Conservation (phyloP, 2,113 vertebrate species). For the Turdus rufiventris region DNA sequence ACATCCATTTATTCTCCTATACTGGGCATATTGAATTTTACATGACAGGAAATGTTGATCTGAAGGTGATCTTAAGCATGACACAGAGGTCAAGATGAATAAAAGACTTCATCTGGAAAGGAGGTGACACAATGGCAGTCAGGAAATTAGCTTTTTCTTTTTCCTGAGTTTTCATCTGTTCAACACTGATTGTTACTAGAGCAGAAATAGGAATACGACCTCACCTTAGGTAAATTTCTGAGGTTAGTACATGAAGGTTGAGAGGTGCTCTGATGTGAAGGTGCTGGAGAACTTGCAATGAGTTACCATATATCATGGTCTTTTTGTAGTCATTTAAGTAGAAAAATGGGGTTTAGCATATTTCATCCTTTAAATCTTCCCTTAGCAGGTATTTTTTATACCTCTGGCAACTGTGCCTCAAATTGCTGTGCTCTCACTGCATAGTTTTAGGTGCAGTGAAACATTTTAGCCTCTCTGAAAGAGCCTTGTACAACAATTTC, state of each 20-base stretch:
- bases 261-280: background rate
- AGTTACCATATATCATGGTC: background rate
- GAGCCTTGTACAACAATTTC: background rate
- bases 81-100: background rate
- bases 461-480: background rate
- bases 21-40: background rate
- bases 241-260: background rate
- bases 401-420: background rate
- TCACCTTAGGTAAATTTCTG: background rate
- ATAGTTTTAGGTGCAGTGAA: background rate
- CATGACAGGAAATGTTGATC: background rate
- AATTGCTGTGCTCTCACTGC: background rate
- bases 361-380: conserved; percentile 7
- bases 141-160: background rate
- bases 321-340: background rate
- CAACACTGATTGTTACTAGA: background rate
- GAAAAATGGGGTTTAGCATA: background rate
- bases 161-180: background rate
- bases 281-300: background rate
- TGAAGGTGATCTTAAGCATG: background rate
- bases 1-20: background rate
- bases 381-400: background rate
- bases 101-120: background rate
- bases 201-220: background rate
- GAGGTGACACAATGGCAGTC: background rate